phyloP scores from a whole-genome alignment of 2,888 invertebrate species.

The Orchesellides sinensis region DNA sequence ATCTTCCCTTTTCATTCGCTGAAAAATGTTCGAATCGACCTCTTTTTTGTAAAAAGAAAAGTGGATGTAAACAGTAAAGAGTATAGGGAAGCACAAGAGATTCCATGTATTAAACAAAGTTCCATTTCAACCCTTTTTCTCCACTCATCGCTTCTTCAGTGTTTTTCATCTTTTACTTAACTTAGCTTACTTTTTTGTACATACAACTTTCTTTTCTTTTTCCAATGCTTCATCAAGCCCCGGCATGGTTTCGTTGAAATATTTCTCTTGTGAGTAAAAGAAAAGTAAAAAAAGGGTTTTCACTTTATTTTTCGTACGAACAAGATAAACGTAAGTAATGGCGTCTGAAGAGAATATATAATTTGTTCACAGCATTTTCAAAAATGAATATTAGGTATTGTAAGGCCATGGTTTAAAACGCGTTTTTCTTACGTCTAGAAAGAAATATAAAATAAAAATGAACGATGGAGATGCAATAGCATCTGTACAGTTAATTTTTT shows the following conservation, averaged over 20 bases:
- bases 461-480: no score
- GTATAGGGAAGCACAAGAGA: background rate
- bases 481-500: no score
- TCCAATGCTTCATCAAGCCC: constrained; percentile 22
- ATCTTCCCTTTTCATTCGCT: constrained; percentile 5
- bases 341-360: no score
- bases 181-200: background rate
- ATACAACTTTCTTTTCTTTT: constrained; percentile 7
- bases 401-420: no score
- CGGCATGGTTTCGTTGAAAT: constrained; percentile 20
- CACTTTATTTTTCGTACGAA: background rate
- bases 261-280: background rate
- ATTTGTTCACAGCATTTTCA: no score
- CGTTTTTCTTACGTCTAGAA: no score
- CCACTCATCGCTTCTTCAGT: background rate
- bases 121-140: background rate
- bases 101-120: background rate
- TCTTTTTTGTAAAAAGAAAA: constrained; percentile 17
- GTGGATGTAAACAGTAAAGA: constrained; percentile 59
- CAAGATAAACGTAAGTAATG: no score
- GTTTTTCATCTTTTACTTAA: background rate
- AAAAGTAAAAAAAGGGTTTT: constrained; percentile 1
- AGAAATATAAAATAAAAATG: no score
- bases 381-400: no score
- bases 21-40: constrained; percentile 1